These are phyloP conservation scores for Morphnarchus princeps DNA, from an alignment of 2,113 vertebrate species.

Conservation along the genomic window DNA sequence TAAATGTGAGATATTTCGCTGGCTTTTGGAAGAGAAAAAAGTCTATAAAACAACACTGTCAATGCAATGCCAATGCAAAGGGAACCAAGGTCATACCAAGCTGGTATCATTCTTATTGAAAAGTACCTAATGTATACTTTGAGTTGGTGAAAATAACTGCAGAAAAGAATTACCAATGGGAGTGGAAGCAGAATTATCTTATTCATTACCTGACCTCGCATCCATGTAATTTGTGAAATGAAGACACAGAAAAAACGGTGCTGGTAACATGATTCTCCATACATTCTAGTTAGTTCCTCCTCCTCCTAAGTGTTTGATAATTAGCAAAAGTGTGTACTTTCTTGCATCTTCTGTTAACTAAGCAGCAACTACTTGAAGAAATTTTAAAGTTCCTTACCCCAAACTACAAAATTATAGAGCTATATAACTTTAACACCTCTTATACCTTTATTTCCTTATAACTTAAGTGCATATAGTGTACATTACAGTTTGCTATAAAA, in stretches of 20 bases:
- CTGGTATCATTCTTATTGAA: background rate
- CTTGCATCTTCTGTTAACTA: background rate
- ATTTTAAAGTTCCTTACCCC: background rate
- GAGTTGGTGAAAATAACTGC: constrained; percentile 8
- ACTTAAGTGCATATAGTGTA: background rate
- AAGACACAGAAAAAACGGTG: background rate
- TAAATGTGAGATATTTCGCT: constrained; percentile 38
- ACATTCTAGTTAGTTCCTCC: background rate
- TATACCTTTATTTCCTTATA: background rate
- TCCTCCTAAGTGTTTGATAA: background rate
- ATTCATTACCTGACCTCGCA: background rate
- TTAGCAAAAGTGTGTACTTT: background rate
- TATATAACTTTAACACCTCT: background rate
- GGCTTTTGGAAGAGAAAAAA: constrained; percentile 7
- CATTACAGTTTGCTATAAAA: background rate
- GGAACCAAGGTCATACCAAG: constrained; percentile 34
- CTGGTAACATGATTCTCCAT: background rate
- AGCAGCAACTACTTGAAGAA: background rate
- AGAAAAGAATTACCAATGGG: background rate
- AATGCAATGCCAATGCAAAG: background rate
- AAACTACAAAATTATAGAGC: background rate
- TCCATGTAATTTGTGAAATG: background rate
- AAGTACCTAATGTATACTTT: background rate
- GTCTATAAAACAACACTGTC: background rate
- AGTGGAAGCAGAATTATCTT: constrained; percentile 10